Base-by-base conservation (phyloP, 2,797 vertebrate genomes). In the Oreochromis mossambicus region DNA sequence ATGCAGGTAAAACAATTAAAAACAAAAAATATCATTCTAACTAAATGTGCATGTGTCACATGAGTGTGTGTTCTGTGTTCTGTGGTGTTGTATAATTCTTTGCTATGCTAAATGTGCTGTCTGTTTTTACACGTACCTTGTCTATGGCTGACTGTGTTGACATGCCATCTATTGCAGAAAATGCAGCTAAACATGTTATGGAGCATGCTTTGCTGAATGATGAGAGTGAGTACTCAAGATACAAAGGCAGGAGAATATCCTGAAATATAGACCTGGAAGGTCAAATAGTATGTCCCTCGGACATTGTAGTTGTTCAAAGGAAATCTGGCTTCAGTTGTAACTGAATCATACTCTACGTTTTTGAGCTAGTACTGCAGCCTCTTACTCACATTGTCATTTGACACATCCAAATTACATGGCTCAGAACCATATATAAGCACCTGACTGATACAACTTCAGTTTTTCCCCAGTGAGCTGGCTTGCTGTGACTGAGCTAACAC, bases 171-270 rank as follows among this genome's bases (percentile, higher is more conserved):
- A 89, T 97, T 97, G 89, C 96, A 99, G 97, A 96, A 80, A 96
- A 95, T 87, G 96, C 96, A 93, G 96, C 95, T 92, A 96, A 95
- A 58, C 96, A 95, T 73, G 96, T 98, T 90, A 99, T 99, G 99
- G 98, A 99, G 94, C 97, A 97, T 85, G 98, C 99, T 84, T 97
- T 99, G 95, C 98, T 99, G 95, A 99, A 97, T 94, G 99, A 99
- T 0, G 97, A 99, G 95, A 96, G 99, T 99, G 96, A 99, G 99
- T 98, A 92, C 89, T 91, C 9, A 13, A 95, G 68, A 51, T 79
- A 78, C 43, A 79, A 61, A 84, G 83, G 85, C 32, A 5, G 41
- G 48, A 79, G 46, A 68, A 51, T n/a, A 41, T 77, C 21, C 77
- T 56, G 14, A 63, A 86, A 17, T 8, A 26, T 79, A 2, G n/a